Conservation (phyloP, 2,888 invertebrate genomes). For the Nymphalis urticae region DNA sequence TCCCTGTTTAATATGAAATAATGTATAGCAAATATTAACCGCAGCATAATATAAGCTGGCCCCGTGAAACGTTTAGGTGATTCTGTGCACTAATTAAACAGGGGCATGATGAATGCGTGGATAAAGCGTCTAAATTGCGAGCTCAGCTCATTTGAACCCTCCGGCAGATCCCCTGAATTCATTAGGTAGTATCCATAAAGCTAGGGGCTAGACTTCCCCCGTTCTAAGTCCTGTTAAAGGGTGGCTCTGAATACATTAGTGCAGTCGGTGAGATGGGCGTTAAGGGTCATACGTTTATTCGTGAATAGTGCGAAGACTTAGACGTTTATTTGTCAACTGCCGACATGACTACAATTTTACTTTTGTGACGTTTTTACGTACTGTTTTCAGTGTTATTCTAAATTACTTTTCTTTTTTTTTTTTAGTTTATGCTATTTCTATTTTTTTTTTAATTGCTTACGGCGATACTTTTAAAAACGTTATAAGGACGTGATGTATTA, state of each 20-base stretch:
- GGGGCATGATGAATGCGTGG: constrained; percentile 49
- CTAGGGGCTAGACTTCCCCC: constrained; percentile 58
- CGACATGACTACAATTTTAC: constrained; percentile 1
- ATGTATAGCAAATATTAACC: neutral
- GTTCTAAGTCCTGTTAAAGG: constrained; percentile 39
- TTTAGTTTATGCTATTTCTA: neutral
- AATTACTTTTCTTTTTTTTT: neutral
- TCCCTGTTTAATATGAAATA: too few relatives aligned
- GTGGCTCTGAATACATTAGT: constrained; percentile 53
- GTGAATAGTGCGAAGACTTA: constrained; percentile 31
- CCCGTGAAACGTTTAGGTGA: constrained; percentile 29
- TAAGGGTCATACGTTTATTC: constrained; percentile 38
- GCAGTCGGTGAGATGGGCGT: constrained; percentile 43
- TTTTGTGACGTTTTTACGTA: neutral
- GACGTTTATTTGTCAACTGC: constrained; percentile 25
- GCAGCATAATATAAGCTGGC: constrained; percentile 14
- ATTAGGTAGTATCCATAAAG: constrained; percentile 52
- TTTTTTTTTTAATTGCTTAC: too few relatives aligned
- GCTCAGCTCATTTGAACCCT: constrained; percentile 45
- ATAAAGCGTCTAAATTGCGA: constrained; percentile 49
- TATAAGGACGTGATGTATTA: neutral
- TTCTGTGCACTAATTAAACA: constrained; percentile 46
- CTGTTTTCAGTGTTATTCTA: neutral
- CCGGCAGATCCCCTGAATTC: constrained; percentile 50
- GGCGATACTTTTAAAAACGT: neutral